A percentile compares a stretch with the other conserved stretches of the same genome.
phyloP scores from a whole-genome alignment of 2,888 invertebrate species.

The Coenonympha glycerion region DNA sequence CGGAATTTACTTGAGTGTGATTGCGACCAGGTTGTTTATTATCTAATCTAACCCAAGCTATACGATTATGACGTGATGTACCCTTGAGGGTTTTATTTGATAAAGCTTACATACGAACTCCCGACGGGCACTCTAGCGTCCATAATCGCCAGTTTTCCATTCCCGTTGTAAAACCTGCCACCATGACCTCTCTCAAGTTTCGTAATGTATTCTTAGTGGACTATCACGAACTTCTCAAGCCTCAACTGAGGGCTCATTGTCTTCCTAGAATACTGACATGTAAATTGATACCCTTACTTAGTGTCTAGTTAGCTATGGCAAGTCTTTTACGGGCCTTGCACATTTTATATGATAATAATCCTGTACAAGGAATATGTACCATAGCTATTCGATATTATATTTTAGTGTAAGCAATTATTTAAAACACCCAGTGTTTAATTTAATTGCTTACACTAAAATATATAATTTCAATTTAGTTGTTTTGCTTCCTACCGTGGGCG shows the following conservation, averaged over 20 bases:
- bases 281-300: constrained; percentile 15
- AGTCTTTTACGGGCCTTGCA: neutral
- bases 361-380: too few relatives aligned
- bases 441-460: too few relatives aligned
- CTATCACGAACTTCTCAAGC: constrained; percentile 27
- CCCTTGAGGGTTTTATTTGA: constrained; percentile 23
- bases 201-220: constrained; percentile 25
- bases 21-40: neutral
- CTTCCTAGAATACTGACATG: constrained; percentile 22
- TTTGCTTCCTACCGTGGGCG: too few relatives aligned
- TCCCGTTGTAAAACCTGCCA: constrained; percentile 19
- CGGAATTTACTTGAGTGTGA: too few relatives aligned
- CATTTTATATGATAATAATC: too few relatives aligned
- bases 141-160: constrained; percentile 19
- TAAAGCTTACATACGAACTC: constrained; percentile 24
- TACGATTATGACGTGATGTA: constrained; percentile 31
- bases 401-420: too few relatives aligned
- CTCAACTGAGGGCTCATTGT: constrained; percentile 23
- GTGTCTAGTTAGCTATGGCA: neutral
- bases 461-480: too few relatives aligned
- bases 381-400: too few relatives aligned
- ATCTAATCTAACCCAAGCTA: constrained; percentile 25
- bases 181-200: constrained; percentile 25
- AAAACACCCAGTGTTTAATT: too few relatives aligned
- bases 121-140: constrained; percentile 17